Conservation (phyloP, 2,888 invertebrate species). For the Nomada ferruginata region DNA sequence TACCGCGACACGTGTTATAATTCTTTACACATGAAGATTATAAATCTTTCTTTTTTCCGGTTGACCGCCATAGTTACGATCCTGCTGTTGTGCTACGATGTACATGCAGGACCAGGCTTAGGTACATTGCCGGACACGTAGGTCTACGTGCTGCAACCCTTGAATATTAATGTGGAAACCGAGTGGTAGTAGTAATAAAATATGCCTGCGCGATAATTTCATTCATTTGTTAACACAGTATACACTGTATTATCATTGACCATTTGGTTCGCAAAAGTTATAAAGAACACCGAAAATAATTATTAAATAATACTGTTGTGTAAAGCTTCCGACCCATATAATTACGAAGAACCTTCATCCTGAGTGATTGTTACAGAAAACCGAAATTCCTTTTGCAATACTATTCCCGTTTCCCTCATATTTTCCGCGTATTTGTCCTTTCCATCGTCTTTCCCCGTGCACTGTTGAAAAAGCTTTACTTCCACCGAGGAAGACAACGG, state of each 20-base stretch:
- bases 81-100: neutral
- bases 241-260: neutral
- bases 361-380: too few relatives aligned
- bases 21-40: constrained; percentile 23
- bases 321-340: too few relatives aligned
- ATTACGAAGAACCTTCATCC: neutral
- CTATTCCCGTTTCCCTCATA: neutral
- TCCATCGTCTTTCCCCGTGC: too few relatives aligned
- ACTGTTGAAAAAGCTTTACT: neutral
- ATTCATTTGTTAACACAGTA: constrained; percentile 1
- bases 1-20: neutral
- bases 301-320: neutral
- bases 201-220: constrained; percentile 21
- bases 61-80: constrained; percentile 22
- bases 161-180: constrained; percentile 53
- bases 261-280: neutral
- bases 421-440: neutral
- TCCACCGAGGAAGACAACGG: neutral
- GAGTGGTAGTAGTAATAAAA: constrained; percentile 17
- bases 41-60: constrained; percentile 31
- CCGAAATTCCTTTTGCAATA: too few relatives aligned
- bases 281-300: neutral
- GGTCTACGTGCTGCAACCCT: constrained; percentile 35
- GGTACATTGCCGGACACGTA: constrained; percentile 48
- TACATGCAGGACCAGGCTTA: neutral